These are phyloP conservation scores for Pterois miles DNA, from an alignment of 2,797 vertebrate species.

Conservation along the genomic window DNA sequence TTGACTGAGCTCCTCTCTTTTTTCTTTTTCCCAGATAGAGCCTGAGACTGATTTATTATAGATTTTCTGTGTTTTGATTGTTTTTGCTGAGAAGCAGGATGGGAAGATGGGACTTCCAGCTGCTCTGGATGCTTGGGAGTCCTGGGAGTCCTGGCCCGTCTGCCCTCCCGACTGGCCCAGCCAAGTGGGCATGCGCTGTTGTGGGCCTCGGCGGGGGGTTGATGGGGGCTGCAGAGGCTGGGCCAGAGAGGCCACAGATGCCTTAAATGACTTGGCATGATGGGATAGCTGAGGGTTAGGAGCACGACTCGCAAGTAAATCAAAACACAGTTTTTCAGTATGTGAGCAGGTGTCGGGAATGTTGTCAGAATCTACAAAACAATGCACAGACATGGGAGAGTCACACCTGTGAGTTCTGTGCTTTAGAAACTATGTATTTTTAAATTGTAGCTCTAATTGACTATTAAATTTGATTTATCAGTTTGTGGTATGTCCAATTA, in stretches of 20 bases:
- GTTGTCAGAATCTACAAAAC: constrained; percentile 34
- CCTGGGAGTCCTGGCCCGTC: constrained; percentile 75
- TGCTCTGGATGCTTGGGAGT: constrained; percentile 76
- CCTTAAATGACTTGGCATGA: constrained; percentile 84
- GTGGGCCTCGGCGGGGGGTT: constrained; percentile 77
- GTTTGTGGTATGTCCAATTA: constrained; percentile 24
- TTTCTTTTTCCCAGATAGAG: constrained; percentile 61
- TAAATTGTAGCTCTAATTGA: neutral
- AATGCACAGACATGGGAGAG: neutral
- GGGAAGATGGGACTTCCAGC: constrained; percentile 78
- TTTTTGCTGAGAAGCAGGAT: constrained; percentile 73
- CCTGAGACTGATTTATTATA: constrained; percentile 74
- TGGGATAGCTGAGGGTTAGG: constrained; percentile 72
- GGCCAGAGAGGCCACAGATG: constrained; percentile 84
- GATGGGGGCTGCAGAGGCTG: constrained; percentile 80
- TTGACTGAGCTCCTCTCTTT: constrained; percentile 19
- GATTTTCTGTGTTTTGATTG: constrained; percentile 79
- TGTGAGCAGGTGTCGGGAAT: constrained; percentile 45
- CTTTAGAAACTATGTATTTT: neutral
- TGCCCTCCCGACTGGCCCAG: constrained; percentile 76
- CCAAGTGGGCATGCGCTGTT: constrained; percentile 77
- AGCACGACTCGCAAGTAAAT: constrained; percentile 76
- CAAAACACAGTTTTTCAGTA: constrained; percentile 69
- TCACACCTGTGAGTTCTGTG: neutral
- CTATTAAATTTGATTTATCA: neutral